Conservation (phyloP, 1,140 invertebrate genomes). For the Zaprionus ornatus region DNA sequence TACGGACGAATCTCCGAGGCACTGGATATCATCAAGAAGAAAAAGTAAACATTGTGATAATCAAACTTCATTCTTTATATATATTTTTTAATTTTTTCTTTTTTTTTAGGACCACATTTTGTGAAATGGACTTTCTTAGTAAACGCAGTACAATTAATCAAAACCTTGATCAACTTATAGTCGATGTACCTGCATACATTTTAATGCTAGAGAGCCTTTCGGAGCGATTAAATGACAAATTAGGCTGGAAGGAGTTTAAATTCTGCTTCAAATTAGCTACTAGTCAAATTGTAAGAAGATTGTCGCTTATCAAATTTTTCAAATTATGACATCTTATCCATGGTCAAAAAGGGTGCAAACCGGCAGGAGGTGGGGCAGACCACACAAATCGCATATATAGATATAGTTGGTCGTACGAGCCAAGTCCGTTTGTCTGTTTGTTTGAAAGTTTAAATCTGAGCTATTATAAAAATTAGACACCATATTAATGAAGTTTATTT, state of each 20-base stretch:
- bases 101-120: constrained; percentile 85
- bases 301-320: background rate
- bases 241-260: constrained; percentile 89
- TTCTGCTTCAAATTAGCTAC: constrained; percentile 89
- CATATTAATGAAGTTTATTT: too few species aligned
- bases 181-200: constrained; percentile 87
- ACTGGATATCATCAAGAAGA: constrained; percentile 76
- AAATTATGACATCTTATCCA: too few species aligned
- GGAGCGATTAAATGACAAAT: constrained; percentile 86
- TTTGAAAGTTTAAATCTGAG: too few species aligned
- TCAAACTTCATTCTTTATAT: background rate
- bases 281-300: constrained; percentile 87
- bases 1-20: constrained; percentile 72
- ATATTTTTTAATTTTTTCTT: background rate
- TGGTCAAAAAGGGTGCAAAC: too few species aligned
- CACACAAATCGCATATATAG: too few species aligned
- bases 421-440: too few species aligned
- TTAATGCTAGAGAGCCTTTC: constrained; percentile 87
- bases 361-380: too few species aligned
- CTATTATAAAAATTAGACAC: too few species aligned
- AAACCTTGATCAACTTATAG: constrained; percentile 87
- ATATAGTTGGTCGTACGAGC: too few species aligned
- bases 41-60: constrained; percentile 53
- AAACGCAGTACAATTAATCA: constrained; percentile 86
- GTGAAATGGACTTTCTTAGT: constrained; percentile 86